phyloP scores from a whole-genome alignment of 37 sponge, comb jelly and placozoan species.

The Bolinopsis microptera region DNA sequence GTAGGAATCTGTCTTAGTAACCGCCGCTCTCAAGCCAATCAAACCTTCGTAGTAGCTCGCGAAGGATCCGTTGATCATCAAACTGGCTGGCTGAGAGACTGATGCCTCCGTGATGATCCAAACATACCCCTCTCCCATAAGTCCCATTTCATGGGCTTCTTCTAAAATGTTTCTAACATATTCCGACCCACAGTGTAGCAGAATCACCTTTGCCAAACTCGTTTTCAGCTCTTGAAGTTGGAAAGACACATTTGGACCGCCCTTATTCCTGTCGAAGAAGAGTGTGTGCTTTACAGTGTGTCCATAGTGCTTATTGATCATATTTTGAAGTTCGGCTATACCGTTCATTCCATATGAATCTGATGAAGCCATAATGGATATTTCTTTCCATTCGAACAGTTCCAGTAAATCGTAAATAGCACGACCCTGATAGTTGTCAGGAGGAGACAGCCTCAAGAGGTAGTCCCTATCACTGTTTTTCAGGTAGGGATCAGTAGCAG shows the following conservation, averaged over 20 bases:
- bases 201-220: background rate
- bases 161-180: background rate
- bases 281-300: background rate
- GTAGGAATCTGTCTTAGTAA: background rate
- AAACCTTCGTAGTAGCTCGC: background rate
- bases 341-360: background rate
- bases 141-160: background rate
- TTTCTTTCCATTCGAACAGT: background rate
- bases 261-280: background rate
- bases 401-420: background rate
- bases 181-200: background rate
- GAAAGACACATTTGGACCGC: background rate
- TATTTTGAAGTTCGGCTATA: background rate
- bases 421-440: slow-evolving; percentile 4
- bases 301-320: background rate
- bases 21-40: background rate
- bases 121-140: background rate
- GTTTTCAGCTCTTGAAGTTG: background rate
- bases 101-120: slow-evolving; percentile 2
- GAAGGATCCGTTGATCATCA: background rate
- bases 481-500: slow-evolving; percentile 21
- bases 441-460: background rate
- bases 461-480: background rate
- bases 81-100: background rate
- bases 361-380: background rate